Conservation (phyloP, 2,113 vertebrate species). For the Dicaeum eximium region DNA sequence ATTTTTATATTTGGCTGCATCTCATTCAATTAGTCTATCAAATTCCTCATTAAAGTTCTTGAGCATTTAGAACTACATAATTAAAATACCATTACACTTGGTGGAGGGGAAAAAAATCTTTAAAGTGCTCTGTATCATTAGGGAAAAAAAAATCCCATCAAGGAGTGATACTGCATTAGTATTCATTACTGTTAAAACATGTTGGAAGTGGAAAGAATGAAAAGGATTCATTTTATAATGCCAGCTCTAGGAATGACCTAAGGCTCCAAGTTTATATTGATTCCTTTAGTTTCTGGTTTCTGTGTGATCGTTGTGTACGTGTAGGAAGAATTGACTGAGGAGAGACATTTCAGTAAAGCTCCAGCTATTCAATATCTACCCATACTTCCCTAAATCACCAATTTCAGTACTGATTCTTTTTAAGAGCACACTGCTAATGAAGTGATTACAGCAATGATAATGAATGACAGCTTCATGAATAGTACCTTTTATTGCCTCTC, state of each 20-base stretch:
- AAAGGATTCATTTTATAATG: neutral
- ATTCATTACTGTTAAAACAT: slow-evolving; percentile 36
- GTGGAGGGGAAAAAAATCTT: neutral
- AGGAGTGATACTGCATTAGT: slow-evolving; percentile 4
- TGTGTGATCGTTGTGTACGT: neutral
- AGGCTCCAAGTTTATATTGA: neutral
- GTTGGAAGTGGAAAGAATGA: neutral
- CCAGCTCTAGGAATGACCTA: neutral
- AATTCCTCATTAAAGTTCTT: slow-evolving; percentile 60
- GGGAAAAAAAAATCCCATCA: neutral
- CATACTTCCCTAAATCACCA: neutral
- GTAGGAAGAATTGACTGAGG: neutral
- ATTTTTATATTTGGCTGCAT: slow-evolving; percentile 41
- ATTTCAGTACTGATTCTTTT: neutral
- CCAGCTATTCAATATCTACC: neutral
- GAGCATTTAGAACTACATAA: slow-evolving; percentile 46
- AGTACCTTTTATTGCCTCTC: neutral
- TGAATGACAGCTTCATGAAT: neutral
- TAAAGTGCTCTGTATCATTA: neutral
- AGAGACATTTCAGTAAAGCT: neutral
- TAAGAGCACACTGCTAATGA: neutral
- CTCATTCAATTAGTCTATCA: slow-evolving; percentile 57
- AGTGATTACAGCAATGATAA: neutral
- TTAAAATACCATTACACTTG: slow-evolving; percentile 60
- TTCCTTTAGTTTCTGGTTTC: neutral